phyloP scores from a whole-genome alignment of 2,888 invertebrate genomes.

The Invenusta paracnida region DNA sequence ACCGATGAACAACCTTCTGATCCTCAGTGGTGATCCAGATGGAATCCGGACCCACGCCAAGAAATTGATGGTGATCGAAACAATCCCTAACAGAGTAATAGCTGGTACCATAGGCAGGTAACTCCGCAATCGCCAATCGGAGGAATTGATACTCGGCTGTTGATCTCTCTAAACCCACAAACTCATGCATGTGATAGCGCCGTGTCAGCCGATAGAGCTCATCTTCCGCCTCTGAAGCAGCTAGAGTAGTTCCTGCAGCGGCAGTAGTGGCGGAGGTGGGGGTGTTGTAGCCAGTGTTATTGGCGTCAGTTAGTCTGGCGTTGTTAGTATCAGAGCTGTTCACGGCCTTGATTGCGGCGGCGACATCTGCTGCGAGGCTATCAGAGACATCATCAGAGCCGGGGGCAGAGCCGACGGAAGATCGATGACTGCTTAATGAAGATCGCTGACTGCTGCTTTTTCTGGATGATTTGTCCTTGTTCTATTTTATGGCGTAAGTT shows the following conservation, averaged over 20 bases:
- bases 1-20: constrained; percentile 50
- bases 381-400: neutral
- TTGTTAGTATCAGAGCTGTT: neutral
- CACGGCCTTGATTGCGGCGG: neutral
- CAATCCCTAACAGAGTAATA: constrained; percentile 66
- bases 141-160: constrained; percentile 78
- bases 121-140: constrained; percentile 70
- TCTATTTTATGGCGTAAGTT: no score
- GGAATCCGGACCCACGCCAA: constrained; percentile 79
- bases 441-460: neutral
- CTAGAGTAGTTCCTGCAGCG: neutral
- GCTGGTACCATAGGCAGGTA: constrained; percentile 78
- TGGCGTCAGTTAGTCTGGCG: neutral
- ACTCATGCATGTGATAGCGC: constrained; percentile 52
- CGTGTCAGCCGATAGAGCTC: constrained; percentile 41
- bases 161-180: constrained; percentile 69
- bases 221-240: neutral
- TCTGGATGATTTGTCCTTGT: neutral
- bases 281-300: neutral
- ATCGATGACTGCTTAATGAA: neutral
- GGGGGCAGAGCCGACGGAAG: neutral
- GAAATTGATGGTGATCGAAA: constrained; percentile 55
- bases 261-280: neutral
- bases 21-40: constrained; percentile 60
- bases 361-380: neutral